phyloP scores from a whole-genome alignment of 2,888 invertebrate species.

The Tineola bisselliella region DNA sequence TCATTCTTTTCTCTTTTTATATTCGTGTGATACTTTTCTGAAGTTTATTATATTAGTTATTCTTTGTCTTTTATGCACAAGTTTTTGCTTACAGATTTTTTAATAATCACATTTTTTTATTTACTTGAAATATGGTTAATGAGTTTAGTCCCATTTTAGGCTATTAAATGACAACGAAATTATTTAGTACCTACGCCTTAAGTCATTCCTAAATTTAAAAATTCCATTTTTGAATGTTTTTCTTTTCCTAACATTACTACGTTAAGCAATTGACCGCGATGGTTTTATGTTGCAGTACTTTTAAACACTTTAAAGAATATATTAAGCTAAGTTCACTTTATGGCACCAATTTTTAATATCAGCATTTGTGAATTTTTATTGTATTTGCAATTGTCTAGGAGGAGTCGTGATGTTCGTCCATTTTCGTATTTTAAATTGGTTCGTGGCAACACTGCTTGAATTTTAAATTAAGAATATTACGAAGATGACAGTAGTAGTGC shows the following conservation, averaged over 20 bases:
- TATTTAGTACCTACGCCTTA: conserved; percentile 25
- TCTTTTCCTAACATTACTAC: background rate
- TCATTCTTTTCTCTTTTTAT: background rate
- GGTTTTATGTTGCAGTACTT: background rate
- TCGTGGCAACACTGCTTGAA: too few species aligned
- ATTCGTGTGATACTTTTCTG: background rate
- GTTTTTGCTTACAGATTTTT: background rate
- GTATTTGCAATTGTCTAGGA: background rate
- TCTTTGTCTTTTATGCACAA: background rate
- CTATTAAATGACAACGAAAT: conserved; percentile 63
- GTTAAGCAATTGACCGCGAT: background rate
- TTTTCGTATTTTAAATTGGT: too few species aligned
- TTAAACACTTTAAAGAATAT: conserved; percentile 16
- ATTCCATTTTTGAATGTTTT: background rate
- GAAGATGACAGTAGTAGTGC: too few species aligned
- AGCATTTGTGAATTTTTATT: conserved; percentile 32
- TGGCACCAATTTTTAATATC: conserved; percentile 48
- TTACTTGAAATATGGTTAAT: too few species aligned
- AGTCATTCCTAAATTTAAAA: conserved; percentile 16
- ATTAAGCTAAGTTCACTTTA: conserved; percentile 43
- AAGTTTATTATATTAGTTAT: background rate
- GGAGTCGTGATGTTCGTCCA: background rate
- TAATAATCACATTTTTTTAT: too few species aligned
- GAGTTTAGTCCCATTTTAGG: conserved; percentile 39
- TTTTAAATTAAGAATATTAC: too few species aligned